These are phyloP conservation scores for Clavelina lepadiformis DNA, from an alignment of 23 tunicate species.

Conservation along the genomic window DNA sequence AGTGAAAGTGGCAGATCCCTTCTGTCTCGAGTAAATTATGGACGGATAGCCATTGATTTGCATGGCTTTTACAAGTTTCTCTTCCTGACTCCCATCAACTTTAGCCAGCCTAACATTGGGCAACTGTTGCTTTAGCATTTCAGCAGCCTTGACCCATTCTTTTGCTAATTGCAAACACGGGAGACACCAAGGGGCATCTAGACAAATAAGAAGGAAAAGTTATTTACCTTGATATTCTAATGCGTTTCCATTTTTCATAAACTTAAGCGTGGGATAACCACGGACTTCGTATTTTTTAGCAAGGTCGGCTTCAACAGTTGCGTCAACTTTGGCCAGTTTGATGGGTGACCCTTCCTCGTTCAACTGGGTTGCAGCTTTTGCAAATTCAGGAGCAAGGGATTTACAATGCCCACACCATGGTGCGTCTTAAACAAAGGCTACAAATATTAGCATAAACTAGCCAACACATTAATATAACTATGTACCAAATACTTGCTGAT, in stretches of 20 bases:
- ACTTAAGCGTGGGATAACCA: constrained; percentile 97
- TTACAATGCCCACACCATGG: constrained; percentile 99
- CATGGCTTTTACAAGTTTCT: constrained; percentile 28
- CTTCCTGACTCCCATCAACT: constrained; percentile 56
- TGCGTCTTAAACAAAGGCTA: constrained; percentile 82
- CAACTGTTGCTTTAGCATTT: constrained; percentile 22
- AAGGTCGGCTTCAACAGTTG: constrained; percentile 58
- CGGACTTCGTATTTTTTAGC: constrained; percentile 71
- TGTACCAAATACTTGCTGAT: too few relatives aligned
- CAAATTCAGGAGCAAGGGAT: constrained; percentile 98
- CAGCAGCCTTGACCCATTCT: constrained; percentile 49
- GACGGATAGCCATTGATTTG: constrained; percentile 76
- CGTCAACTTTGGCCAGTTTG: constrained; percentile 93
- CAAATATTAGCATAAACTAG: too few relatives aligned
- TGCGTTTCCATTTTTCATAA: constrained; percentile 68
- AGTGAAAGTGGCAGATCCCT: constrained; percentile 14
- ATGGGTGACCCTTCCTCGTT: constrained; percentile 15
- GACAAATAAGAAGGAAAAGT: not conserved
- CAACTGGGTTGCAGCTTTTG: constrained; percentile 65
- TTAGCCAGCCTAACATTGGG: constrained; percentile 61
- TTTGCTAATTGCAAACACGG: constrained; percentile 53
- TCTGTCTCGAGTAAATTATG: constrained; percentile 39
- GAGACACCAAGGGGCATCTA: constrained; percentile 89
- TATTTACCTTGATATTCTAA: constrained; percentile 74
- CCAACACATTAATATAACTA: too few relatives aligned